Evolutionary conservation across 2,888 invertebrate genomes (phyloP).

Genomic region (Frankliniella intonsa): DNA sequence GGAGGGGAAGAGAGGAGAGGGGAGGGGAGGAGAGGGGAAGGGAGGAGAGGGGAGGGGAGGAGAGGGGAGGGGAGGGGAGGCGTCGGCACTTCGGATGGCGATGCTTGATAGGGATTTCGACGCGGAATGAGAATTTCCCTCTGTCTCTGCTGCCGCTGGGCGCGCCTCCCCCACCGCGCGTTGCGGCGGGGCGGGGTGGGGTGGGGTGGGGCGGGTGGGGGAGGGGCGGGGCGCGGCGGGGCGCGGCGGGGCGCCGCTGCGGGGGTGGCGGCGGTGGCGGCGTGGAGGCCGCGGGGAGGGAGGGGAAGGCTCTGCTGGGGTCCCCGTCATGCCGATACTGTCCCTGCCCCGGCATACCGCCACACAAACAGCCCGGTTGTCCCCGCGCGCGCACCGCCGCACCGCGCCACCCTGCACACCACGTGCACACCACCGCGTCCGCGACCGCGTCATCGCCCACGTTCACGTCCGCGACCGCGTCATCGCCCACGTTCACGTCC

Average conservation of each 20-base stretch:
- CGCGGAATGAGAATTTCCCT: constrained; percentile 19
- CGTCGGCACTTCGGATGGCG: constrained; percentile 11
- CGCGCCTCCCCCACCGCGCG: neutral
- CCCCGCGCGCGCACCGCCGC: constrained; percentile 2
- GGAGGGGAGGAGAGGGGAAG: neutral
- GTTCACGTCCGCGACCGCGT: neutral
- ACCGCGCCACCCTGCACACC: neutral
- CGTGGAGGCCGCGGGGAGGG: no score
- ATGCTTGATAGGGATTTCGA: constrained; percentile 25
- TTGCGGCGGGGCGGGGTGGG: neutral
- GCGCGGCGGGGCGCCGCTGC: no score
- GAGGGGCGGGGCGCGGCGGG: neutral
- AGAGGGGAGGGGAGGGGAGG: neutral
- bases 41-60: neutral
- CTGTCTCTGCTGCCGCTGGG: neutral
- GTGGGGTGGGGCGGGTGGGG: neutral
- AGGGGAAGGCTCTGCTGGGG: neutral
- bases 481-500: neutral
- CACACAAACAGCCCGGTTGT: neutral
- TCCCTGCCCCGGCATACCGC: neutral
- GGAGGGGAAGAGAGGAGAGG: neutral
- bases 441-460: neutral
- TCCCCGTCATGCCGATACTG: constrained; percentile 12
- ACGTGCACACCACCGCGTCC: neutral
- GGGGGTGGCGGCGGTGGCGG: no score